Conservation (phyloP, 35 echinoderm and acorn worm species). For the Lytechinus pictus region DNA sequence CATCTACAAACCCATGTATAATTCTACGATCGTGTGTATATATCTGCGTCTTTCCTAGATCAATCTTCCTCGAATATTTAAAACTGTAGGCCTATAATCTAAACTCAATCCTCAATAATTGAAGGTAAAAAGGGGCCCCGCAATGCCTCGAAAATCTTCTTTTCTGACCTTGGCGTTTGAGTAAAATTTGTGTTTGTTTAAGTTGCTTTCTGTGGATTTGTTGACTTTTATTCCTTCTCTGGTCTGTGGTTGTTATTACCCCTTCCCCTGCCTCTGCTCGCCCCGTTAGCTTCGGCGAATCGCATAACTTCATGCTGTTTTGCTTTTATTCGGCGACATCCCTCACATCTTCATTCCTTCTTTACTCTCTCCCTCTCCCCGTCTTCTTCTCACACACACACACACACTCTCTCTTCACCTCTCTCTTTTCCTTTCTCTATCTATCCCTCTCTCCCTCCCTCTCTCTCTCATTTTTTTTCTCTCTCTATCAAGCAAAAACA, state of each 20-base stretch:
- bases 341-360: not conserved
- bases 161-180: not conserved
- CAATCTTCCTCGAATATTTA: not conserved
- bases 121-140: no score
- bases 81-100: not conserved
- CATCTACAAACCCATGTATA: not conserved
- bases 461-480: not conserved
- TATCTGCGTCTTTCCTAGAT: not conserved
- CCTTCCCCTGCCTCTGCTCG: not conserved
- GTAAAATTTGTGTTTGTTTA: not conserved
- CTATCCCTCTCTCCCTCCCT: not conserved
- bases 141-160: not conserved
- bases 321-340: not conserved
- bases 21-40: not conserved
- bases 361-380: not conserved
- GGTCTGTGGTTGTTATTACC: not conserved
- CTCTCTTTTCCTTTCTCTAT: conserved; percentile 15
- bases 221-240: not conserved
- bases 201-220: not conserved
- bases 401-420: not conserved
- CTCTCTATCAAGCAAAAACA: not conserved
- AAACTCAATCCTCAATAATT: not conserved
- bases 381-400: not conserved
- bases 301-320: not conserved
- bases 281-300: not conserved